Evolutionary conservation across 2,797 vertebrate species (phyloP), one percentile per base, ranked within the genome.

Genomic region (Clarias laeviceps): DNA sequence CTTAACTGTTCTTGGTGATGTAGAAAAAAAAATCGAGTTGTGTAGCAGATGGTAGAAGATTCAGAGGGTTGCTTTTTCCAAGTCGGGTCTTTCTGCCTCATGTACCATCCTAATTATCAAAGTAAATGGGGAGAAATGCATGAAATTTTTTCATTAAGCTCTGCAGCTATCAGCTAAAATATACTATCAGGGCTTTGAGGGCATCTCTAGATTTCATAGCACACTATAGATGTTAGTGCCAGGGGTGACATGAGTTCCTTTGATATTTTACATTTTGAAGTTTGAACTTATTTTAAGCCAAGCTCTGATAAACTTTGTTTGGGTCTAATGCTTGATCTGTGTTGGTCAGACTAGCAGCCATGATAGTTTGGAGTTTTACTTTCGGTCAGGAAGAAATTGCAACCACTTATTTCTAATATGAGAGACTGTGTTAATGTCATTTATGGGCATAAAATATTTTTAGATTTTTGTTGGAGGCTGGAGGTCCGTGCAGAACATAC

Each of bases 41-140:
- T 59, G 72, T 64, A 89, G 84, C 89, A 88, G 89, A 89, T 89
- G 89, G 88, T 45, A 5, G 57, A 88, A 57, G 92, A 92, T 91
- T 94, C 90, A 91, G 89, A 86, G 88, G 91, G 92, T 94, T 93
- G 92, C 93, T 94, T 94, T 90, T 87, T 88, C 91, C 91, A 91
- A 92, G 90, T 92, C 92, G 89, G 88, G 91, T 88, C 87, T 94
- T 95, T 94, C 93, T 91, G 92, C 93, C 94, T 95, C 94, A 94
- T 94, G 93, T 93, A 93, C 89, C 82, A 83, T 93, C 93, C 93
- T 95, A 93, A 95, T 95, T 94, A 94, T 92, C 90, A 93, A 89
- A 91, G 88, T 82, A 90, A 94, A 88, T 92, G 91, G 91, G 34
- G 65, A 78, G 50, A 86, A 87, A 87, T 80, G 69, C 82, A 77